Evolutionary conservation across 1,140 invertebrate genomes (phyloP).

Genomic region (Homarus americanus): DNA sequence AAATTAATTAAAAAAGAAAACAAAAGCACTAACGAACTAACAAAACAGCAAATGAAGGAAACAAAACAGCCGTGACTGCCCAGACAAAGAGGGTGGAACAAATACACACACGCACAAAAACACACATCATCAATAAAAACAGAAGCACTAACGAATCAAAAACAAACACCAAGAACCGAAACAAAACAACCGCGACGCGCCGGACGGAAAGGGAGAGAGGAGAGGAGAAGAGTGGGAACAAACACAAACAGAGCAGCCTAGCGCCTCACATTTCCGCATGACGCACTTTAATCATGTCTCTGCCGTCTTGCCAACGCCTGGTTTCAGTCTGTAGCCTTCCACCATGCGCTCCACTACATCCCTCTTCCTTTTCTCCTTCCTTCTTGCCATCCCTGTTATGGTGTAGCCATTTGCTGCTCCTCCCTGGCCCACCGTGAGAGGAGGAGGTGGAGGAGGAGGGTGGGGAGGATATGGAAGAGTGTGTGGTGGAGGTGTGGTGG

Average conservation of each 20-base stretch:
- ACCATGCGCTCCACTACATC: conserved; percentile 13
- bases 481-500: background rate
- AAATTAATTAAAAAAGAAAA: no score
- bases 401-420: background rate
- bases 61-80: no score
- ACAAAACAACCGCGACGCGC: conserved; percentile 2
- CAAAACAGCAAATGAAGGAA: no score
- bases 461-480: background rate
- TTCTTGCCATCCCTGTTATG: no score
- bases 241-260: background rate
- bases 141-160: no score
- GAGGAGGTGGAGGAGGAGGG: background rate
- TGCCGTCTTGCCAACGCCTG: conserved; percentile 38
- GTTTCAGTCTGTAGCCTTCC: conserved; percentile 38
- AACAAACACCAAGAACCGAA: conserved; percentile 22
- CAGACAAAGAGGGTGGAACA: no score
- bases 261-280: conserved; percentile 26
- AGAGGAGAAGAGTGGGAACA: background rate
- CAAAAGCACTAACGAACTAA: no score
- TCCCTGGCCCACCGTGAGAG: no score
- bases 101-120: no score
- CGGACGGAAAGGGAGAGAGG: background rate
- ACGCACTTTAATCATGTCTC: conserved; percentile 42
- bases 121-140: no score
- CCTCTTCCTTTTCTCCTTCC: no score